Evolutionary conservation across 2,888 invertebrate genomes (phyloP).

Genomic region (Stenurella melanura): DNA sequence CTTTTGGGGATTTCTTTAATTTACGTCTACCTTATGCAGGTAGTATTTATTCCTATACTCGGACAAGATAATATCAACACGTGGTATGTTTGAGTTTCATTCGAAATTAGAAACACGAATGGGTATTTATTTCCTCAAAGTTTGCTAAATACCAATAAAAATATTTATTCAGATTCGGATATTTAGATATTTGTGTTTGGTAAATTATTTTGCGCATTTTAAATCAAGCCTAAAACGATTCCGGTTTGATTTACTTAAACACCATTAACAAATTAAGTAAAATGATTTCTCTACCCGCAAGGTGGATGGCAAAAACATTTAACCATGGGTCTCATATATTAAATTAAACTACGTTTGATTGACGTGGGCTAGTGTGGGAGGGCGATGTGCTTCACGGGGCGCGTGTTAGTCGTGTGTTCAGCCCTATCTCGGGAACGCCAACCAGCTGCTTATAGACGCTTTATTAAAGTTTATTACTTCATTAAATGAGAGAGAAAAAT

Average conservation of each 20-base stretch:
- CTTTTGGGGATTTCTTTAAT: too few species aligned
- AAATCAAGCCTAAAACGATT: not conserved
- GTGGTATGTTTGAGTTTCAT: too few species aligned
- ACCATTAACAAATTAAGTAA: conserved; percentile 35
- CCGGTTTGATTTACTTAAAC: conserved; percentile 7
- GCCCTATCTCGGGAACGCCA: conserved; percentile 58
- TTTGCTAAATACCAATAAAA: not conserved
- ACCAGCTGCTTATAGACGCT: conserved; percentile 59
- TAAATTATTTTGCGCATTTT: not conserved
- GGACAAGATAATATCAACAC: too few species aligned
- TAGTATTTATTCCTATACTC: too few species aligned
- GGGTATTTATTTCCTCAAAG: not conserved
- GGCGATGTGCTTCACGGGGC: conserved; percentile 59
- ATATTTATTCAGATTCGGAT: not conserved
- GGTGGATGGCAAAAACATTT: conserved; percentile 24
- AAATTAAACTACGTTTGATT: conserved; percentile 53
- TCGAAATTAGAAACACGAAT: too few species aligned
- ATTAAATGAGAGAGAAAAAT: conserved; percentile 33
- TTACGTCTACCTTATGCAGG: too few species aligned
- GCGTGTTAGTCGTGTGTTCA: conserved; percentile 62
- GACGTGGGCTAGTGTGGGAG: conserved; percentile 51
- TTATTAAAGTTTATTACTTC: conserved; percentile 61
- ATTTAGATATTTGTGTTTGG: not conserved
- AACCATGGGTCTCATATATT: conserved; percentile 39
- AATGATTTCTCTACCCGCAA: conserved; percentile 16